Evolutionary conservation across 2,888 invertebrate genomes (phyloP).

Genomic region (Xestoiulus laeticollis): DNA sequence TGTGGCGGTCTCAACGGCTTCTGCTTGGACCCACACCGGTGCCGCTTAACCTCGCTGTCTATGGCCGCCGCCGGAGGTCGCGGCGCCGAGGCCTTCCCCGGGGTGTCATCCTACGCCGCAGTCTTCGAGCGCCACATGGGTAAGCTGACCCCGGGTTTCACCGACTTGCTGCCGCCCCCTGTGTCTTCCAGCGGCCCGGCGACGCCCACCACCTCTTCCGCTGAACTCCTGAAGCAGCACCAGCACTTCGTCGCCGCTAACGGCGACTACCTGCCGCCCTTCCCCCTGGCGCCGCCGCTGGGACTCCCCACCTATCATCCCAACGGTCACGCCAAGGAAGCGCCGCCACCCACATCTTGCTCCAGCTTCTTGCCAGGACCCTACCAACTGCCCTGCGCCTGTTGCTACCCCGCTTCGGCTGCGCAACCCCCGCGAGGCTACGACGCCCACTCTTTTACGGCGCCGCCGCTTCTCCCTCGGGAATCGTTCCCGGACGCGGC

Average conservation of each 20-base stretch:
- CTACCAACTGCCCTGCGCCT: constrained; percentile 44
- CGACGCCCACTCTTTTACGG: background rate
- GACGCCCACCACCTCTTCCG: constrained; percentile 36
- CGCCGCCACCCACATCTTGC: constrained; percentile 5
- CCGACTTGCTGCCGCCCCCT: constrained; percentile 1
- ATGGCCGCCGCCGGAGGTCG: background rate
- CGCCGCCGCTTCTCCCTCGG: background rate
- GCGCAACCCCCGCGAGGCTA: constrained; percentile 5
- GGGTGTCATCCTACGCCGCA: background rate
- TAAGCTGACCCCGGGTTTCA: constrained; percentile 18
- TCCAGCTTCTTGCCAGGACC: constrained; percentile 49
- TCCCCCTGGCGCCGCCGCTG: background rate
- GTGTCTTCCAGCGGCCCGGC: background rate
- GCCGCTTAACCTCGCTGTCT: constrained; percentile 43
- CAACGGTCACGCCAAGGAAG: constrained; percentile 41
- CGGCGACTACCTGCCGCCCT: background rate
- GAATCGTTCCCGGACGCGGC: background rate
- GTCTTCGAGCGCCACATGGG: constrained; percentile 51
- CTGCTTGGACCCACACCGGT: constrained; percentile 53
- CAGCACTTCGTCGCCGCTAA: background rate
- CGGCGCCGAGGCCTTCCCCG: constrained; percentile 38
- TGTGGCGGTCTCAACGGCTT: constrained; percentile 51
- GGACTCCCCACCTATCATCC: constrained; percentile 16
- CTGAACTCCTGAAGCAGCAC: constrained; percentile 22
- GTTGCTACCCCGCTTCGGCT: constrained; percentile 5